These are phyloP conservation scores for Microtus montanus DNA, from an alignment of 2,113 vertebrate genomes.

Conservation along the genomic window DNA sequence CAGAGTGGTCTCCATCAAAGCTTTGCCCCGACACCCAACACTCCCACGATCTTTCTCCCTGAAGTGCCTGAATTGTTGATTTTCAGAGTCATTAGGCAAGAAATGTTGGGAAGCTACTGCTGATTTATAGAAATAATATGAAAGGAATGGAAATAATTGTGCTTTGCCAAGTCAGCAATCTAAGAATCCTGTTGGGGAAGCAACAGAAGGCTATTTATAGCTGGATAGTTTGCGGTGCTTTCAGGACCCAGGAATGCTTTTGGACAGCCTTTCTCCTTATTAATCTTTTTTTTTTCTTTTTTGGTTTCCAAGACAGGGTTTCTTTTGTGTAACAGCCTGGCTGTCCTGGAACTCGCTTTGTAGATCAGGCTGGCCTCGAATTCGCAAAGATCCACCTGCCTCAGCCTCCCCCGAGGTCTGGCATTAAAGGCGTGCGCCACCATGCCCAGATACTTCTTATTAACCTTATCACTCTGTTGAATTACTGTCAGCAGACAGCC, in stretches of 20 bases:
- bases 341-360: background rate
- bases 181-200: slow-evolving; percentile 68
- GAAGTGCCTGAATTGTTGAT: slow-evolving; percentile 57
- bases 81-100: slow-evolving; percentile 67
- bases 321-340: background rate
- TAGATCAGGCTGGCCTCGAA: background rate
- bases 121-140: slow-evolving; percentile 66
- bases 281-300: background rate
- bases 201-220: slow-evolving; percentile 66
- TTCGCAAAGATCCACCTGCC: background rate
- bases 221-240: slow-evolving; percentile 41
- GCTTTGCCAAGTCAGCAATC: slow-evolving; percentile 76
- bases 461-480: background rate
- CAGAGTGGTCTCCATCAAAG: slow-evolving; percentile 1
- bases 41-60: background rate
- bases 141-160: slow-evolving; percentile 60
- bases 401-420: background rate
- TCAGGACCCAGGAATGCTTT: slow-evolving; percentile 57
- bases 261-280: slow-evolving; percentile 3
- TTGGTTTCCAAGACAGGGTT: background rate
- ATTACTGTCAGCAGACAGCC: background rate
- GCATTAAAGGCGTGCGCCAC: background rate
- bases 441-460: background rate
- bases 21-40: background rate
- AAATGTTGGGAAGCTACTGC: slow-evolving; percentile 51